Percentiles rank a stretch among this genome's conserved stretches.
Conservation (phyloP, 1,140 invertebrate species). For the Rhagoletis zephyria region DNA sequence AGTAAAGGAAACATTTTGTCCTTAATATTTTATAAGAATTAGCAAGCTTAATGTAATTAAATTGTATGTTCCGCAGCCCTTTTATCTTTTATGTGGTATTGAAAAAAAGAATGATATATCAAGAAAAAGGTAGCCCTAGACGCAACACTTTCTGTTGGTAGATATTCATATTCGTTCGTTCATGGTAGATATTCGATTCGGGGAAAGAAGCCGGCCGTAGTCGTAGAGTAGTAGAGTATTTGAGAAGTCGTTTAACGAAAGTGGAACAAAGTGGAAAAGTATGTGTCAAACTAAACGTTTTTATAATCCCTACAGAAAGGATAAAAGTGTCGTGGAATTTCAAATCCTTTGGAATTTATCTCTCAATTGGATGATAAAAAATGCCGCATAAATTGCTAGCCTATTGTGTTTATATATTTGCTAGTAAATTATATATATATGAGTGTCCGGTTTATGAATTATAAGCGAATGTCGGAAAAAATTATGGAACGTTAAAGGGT, state of each 20-base stretch:
- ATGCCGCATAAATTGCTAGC: background rate
- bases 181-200: conserved; percentile 31
- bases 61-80: background rate
- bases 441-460: background rate
- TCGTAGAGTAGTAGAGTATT: conserved; percentile 28
- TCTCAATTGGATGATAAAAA: background rate
- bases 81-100: background rate
- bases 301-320: conserved; percentile 17
- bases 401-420: background rate
- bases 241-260: conserved; percentile 49
- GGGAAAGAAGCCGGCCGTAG: conserved; percentile 43
- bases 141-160: conserved; percentile 30
- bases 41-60: background rate
- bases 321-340: conserved; percentile 38
- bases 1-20: too few species aligned
- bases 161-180: background rate
- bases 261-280: conserved; percentile 18
- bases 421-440: background rate
- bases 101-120: background rate
- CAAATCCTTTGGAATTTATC: conserved; percentile 22
- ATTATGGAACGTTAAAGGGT: background rate
- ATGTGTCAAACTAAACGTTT: conserved; percentile 15
- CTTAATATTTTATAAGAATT: background rate
- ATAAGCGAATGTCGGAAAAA: background rate
- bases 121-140: background rate